Conservation (phyloP, 1,140 invertebrate genomes). For the Drosophila paulistorum region DNA sequence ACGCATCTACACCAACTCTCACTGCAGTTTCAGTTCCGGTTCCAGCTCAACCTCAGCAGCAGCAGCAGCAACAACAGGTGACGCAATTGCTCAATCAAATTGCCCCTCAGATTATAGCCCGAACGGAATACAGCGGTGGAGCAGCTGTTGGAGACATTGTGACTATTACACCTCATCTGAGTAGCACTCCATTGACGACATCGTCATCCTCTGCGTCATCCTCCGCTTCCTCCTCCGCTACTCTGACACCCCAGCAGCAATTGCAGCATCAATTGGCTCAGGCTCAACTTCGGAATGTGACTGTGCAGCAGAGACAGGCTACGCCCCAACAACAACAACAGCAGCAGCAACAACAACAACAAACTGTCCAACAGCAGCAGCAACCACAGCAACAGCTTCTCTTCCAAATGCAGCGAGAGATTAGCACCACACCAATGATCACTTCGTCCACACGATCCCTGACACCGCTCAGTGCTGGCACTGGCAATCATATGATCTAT, state of each 20-base stretch:
- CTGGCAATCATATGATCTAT: conserved; percentile 76
- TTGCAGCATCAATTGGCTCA: conserved; percentile 71
- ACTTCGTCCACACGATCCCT: conserved; percentile 63
- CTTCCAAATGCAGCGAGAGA: conserved; percentile 74
- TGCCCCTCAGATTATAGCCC: conserved; percentile 61
- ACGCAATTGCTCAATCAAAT: conserved; percentile 67
- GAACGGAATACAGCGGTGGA: conserved; percentile 60
- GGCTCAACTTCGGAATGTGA: conserved; percentile 74
- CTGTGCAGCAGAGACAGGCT: conserved; percentile 71
- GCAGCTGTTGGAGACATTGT: conserved; percentile 74
- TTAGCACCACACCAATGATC: conserved; percentile 42
- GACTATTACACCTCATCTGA: conserved; percentile 69
- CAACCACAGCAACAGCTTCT: conserved; percentile 61
- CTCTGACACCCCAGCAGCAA: conserved; percentile 67
- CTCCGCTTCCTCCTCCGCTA: conserved; percentile 2
- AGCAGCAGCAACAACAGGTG: conserved; percentile 48
- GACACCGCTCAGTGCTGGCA: conserved; percentile 65
- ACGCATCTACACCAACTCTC: conserved; percentile 26
- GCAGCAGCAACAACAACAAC: conserved; percentile 47
- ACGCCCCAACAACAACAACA: conserved; percentile 46
- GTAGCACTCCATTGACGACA: conserved; percentile 50
- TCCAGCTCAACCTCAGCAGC: neutral
- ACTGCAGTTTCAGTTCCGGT: conserved; percentile 16
- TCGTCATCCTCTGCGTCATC: neutral
- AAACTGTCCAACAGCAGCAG: conserved; percentile 37